Percentiles rank a stretch among this genome's conserved stretches.
phyloP scores from a whole-genome alignment of 1,140 invertebrate genomes.

The Pemphigus obesinymphae region DNA sequence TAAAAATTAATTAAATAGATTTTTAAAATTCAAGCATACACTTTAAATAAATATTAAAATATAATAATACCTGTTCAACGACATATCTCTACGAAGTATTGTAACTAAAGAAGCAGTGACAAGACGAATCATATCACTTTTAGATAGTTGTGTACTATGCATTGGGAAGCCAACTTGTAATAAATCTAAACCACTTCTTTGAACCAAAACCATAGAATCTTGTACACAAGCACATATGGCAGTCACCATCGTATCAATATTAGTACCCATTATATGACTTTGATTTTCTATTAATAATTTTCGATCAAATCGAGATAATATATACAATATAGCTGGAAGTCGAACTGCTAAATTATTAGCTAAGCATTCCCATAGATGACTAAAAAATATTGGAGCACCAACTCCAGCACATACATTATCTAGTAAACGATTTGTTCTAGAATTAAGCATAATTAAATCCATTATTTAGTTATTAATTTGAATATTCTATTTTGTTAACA shows the following conservation, averaged over 20 bases:
- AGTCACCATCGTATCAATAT: conserved; percentile 74
- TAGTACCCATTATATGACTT: conserved; percentile 77
- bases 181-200: conserved; percentile 81
- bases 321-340: conserved; percentile 76
- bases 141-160: conserved; percentile 71
- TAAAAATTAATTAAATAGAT: conserved; percentile 49
- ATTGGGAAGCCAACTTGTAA: conserved; percentile 80
- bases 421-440: conserved; percentile 68
- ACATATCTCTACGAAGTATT: conserved; percentile 85
- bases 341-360: conserved; percentile 77
- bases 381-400: conserved; percentile 75
- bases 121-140: conserved; percentile 70
- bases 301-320: conserved; percentile 77
- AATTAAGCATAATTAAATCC: conserved; percentile 44
- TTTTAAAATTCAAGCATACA: background rate
- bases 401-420: conserved; percentile 79
- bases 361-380: conserved; percentile 84
- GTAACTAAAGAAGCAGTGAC: conserved; percentile 77
- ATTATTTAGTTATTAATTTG: background rate
- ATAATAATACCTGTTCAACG: conserved; percentile 67
- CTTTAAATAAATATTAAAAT: background rate
- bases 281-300: conserved; percentile 79
- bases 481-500: background rate
- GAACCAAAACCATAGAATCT: conserved; percentile 77
- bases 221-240: conserved; percentile 71